A percentile compares a stretch with the other conserved stretches of the same genome.
Conservation (phyloP, 2,888 invertebrate species). For the Amphipoea oculea region DNA sequence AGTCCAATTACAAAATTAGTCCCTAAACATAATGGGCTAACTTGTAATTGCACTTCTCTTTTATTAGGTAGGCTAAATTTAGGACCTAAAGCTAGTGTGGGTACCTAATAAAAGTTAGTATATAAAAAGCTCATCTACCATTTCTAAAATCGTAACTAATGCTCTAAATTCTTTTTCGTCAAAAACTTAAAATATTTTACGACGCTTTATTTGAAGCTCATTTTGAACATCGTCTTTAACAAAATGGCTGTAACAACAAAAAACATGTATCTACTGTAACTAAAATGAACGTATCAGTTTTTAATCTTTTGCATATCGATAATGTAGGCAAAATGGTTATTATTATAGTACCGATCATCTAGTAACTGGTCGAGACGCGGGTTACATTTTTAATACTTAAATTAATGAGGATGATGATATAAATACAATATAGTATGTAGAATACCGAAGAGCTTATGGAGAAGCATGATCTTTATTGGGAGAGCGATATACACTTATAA, state of each 20-base stretch:
- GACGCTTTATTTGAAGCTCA: not conserved
- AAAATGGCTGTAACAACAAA: conserved; percentile 12
- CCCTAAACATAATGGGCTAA: not conserved
- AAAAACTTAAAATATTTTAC: not conserved
- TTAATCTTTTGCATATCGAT: conserved; percentile 51
- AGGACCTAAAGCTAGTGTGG: too few relatives aligned
- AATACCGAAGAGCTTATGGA: not conserved
- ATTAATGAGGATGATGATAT: conserved; percentile 29
- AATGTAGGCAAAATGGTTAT: conserved; percentile 44
- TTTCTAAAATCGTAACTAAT: not conserved
- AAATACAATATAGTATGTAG: not conserved
- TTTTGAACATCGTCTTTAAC: conserved; percentile 3
- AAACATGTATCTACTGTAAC: conserved; percentile 26
- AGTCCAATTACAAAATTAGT: not conserved
- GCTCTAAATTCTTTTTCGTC: not conserved
- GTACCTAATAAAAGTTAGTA: not conserved
- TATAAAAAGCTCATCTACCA: not conserved
- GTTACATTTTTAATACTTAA: conserved; percentile 24
- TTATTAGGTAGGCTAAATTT: not conserved
- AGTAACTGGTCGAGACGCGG: conserved; percentile 22
- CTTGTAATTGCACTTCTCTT: not conserved
- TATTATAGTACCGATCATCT: conserved; percentile 43
- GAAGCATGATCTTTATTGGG: not conserved
- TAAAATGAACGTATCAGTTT: conserved; percentile 42
- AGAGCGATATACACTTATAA: not conserved